Conservation (phyloP, 2,797 vertebrate genomes). For the Typhlichthys subterraneus region DNA sequence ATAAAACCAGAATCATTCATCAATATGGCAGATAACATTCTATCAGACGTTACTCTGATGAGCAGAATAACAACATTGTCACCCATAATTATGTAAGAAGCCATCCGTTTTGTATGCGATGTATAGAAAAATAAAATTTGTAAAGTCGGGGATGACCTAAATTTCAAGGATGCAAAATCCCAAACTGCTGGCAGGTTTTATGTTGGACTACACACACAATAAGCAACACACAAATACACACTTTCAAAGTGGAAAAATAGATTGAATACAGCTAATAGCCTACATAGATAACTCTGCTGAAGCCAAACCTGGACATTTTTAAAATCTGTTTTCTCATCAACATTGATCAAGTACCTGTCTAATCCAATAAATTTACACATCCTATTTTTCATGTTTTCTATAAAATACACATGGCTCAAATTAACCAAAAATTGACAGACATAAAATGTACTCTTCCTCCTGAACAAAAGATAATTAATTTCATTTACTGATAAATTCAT, state of each 20-base stretch:
- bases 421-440: slow-evolving; percentile 66
- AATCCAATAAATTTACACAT: slow-evolving; percentile 69
- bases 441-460: slow-evolving; percentile 64
- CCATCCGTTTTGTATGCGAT: slow-evolving; percentile 43
- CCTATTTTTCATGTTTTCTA: slow-evolving; percentile 71
- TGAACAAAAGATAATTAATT: slow-evolving; percentile 57
- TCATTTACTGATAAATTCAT: slow-evolving; percentile 34
- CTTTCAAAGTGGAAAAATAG: slow-evolving; percentile 74
- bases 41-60: slow-evolving; percentile 6
- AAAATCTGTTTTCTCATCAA: slow-evolving; percentile 59
- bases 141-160: slow-evolving; percentile 57
- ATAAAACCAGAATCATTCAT: slow-evolving; percentile 25
- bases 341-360: slow-evolving; percentile 63
- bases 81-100: slow-evolving; percentile 54
- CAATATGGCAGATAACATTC: slow-evolving; percentile 22
- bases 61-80: slow-evolving; percentile 50
- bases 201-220: slow-evolving; percentile 54
- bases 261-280: slow-evolving; percentile 64
- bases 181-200: slow-evolving; percentile 44
- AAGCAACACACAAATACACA: slow-evolving; percentile 61
- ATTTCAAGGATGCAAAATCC: slow-evolving; percentile 56
- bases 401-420: slow-evolving; percentile 80
- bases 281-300: slow-evolving; percentile 62
- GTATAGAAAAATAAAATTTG: slow-evolving; percentile 76
- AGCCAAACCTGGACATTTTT: slow-evolving; percentile 64